Evolutionary conservation across 2,113 vertebrate genomes (phyloP), one percentile per base, ranked within the genome.

Genomic region (Coptodon bakossiorum): DNA sequence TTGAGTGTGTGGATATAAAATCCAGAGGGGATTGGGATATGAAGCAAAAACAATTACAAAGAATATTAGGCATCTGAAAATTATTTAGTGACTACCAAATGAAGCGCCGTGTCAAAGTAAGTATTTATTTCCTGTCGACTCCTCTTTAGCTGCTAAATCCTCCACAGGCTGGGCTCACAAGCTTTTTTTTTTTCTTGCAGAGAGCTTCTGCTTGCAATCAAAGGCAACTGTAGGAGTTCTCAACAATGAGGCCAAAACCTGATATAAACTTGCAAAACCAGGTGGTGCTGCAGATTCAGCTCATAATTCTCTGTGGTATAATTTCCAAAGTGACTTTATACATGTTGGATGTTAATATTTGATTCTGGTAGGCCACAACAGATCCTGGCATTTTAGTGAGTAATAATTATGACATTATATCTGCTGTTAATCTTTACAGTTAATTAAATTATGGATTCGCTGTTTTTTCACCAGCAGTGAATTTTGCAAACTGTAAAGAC

Each of bases 191-290:
- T 43, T 43, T 43, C 12, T 71, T 24, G n/a, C 36, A 71, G 13
- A 71, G 36, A 43, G 7, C 66, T 71, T 71, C 66, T 71, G 0
- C 66, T 43, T 71, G 66, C 66, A 71, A 24, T 71, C 38, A 71
- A 71, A 71, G 22, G n/a, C 13, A 71, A 71, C 36, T 0, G 2
- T 43, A 14, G n/a, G 36, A 71, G 5, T 43, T 40, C 3, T 45
- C 27, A 1, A 12, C 56, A 34, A 63, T 63, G 22, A 34, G 54
- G 0, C 38, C 34, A 13, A 38, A 38, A 0, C 10, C 9, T 38
- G 63, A 40, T 68, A 24, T 1, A 45, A 81, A 61, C 34, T 57
- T 5, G 7, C 54, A 0, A 27, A 40, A 9, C 63, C 38, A 61
- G n/a, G 80, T 45, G 11, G n/a, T 48, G 24, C 38, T 43, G 56